Conservation (phyloP, 2,113 vertebrate species). For the Heloderma charlesbogerti region DNA sequence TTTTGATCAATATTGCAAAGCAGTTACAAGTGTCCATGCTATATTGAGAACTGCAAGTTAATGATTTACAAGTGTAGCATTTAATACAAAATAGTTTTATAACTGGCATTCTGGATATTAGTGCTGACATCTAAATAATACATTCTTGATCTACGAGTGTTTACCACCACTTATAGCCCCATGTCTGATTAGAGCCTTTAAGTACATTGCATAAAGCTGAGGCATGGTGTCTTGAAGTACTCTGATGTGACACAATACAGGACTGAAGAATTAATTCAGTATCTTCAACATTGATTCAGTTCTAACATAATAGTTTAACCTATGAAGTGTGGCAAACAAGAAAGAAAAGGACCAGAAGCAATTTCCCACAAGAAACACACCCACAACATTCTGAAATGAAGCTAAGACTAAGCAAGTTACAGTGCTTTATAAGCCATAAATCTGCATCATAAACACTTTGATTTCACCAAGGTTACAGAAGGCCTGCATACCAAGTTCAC, state of each 20-base stretch:
- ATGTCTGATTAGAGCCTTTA: background rate
- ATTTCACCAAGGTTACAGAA: conserved; percentile 80
- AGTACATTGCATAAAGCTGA: background rate
- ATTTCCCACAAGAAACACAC: conserved; percentile 14
- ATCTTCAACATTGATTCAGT: conserved; percentile 8
- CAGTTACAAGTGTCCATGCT: background rate
- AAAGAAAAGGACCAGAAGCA: conserved; percentile 15
- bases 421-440: conserved; percentile 61
- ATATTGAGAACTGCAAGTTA: background rate
- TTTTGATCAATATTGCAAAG: background rate
- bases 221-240: background rate
- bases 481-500: conserved; percentile 94
- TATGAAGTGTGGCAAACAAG: background rate
- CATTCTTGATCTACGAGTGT: background rate
- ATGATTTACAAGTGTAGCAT: background rate
- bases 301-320: background rate
- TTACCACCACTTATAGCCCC: background rate
- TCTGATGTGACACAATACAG: background rate
- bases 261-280: conserved; percentile 16
- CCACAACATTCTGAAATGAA: conserved; percentile 53
- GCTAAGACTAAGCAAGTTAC: conserved; percentile 47
- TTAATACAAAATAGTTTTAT: background rate
- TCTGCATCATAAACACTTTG: conserved; percentile 67
- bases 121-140: background rate
- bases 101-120: background rate